Evolutionary conservation across 2,888 invertebrate species (phyloP).

Genomic region (Pristionchus fissidentatus): DNA sequence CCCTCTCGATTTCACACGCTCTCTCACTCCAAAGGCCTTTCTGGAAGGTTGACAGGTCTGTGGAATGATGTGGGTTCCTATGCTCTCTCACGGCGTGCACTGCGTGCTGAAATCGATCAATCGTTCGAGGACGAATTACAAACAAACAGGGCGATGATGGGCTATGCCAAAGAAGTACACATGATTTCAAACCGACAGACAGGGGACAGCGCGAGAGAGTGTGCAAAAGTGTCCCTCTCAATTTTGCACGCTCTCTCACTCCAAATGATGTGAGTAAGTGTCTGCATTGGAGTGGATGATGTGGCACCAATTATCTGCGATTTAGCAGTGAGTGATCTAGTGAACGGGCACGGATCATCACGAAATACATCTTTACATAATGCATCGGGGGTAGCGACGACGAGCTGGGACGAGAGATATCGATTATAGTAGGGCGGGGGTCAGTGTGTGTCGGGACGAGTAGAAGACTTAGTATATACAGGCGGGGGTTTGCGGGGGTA

Average conservation of each 20-base stretch:
- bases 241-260: background rate
- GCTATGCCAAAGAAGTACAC: too few relatives aligned
- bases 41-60: too few relatives aligned
- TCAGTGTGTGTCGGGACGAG: constrained; percentile 8
- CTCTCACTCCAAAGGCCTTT: too few relatives aligned
- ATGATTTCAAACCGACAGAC: too few relatives aligned
- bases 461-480: constrained; percentile 34
- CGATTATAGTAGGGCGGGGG: background rate
- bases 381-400: background rate
- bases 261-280: background rate
- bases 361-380: too few relatives aligned
- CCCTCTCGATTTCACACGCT: too few relatives aligned
- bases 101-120: background rate
- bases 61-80: background rate
- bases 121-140: background rate
- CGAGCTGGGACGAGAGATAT: background rate
- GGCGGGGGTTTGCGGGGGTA: background rate
- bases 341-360: too few relatives aligned
- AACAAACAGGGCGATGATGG: too few relatives aligned
- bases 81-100: background rate
- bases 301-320: background rate
- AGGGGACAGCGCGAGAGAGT: background rate
- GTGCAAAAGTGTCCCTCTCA: background rate
- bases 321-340: too few relatives aligned
- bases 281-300: background rate